A percentile compares a stretch with the other conserved stretches of the same genome.
These are phyloP conservation scores for Gallinago nigripennis DNA, from an alignment of 2,797 vertebrate genomes.

Conservation along the genomic window DNA sequence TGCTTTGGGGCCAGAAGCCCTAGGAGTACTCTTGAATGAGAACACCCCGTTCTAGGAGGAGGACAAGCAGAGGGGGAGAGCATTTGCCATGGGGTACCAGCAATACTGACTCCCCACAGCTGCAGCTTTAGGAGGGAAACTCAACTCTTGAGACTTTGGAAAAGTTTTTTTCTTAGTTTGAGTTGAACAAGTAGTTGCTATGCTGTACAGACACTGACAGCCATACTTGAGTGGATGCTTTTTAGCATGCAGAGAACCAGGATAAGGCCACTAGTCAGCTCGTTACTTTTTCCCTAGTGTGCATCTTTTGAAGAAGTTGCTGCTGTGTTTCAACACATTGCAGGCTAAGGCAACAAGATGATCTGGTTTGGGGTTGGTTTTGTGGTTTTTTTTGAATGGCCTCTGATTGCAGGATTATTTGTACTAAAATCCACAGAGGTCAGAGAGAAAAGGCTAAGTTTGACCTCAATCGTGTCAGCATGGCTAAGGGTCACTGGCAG, in stretches of 20 bases:
- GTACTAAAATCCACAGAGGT: background rate
- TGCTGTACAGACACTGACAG: background rate
- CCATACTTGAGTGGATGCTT: background rate
- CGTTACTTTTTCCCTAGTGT: background rate
- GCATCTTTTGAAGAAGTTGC: background rate
- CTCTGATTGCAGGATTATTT: background rate
- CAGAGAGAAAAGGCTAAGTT: background rate
- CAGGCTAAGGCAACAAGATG: background rate
- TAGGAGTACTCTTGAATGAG: slow-evolving; percentile 49
- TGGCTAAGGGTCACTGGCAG: background rate
- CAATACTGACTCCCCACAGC: background rate
- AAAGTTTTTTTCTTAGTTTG: background rate
- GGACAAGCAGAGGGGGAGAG: background rate
- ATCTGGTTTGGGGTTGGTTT: background rate
- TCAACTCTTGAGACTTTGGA: background rate
- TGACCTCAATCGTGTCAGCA: background rate
- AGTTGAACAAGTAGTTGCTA: background rate
- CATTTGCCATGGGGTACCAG: background rate
- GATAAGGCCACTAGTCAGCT: background rate
- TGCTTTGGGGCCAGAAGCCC: slow-evolving; percentile 63
- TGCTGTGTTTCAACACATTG: background rate
- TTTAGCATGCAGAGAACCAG: background rate
- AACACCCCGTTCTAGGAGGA: slow-evolving; percentile 9
- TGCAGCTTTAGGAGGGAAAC: background rate
- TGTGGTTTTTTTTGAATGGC: background rate